A percentile compares a stretch with the other conserved stretches of the same genome.
These are phyloP conservation scores for Tautogolabrus adspersus DNA, from an alignment of 2,113 vertebrate genomes.

Conservation along the genomic window DNA sequence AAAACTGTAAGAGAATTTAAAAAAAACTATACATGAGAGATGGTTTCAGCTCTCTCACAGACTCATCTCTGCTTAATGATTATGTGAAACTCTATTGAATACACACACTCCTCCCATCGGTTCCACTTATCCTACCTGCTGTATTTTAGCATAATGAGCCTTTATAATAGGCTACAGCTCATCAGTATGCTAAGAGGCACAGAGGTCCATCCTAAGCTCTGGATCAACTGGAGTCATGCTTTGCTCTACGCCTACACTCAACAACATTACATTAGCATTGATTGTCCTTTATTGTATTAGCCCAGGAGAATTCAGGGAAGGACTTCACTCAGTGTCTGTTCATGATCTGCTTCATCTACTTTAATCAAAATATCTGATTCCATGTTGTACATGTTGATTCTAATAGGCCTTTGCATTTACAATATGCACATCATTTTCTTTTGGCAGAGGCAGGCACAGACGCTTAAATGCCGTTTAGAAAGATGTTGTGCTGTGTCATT, in stretches of 20 bases:
- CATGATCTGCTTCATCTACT: background rate
- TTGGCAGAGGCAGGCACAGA: no score
- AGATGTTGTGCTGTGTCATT: no score
- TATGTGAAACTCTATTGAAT: conserved; percentile 6
- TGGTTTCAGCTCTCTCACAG: no score
- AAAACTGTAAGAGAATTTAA: no score
- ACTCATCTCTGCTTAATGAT: conserved; percentile 9
- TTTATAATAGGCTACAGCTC: conserved; percentile 38
- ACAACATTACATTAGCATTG: conserved; percentile 69
- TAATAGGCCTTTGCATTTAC: no score
- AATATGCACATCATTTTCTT: no score
- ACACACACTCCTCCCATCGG: background rate
- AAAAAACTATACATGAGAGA: no score
- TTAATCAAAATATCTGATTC: background rate
- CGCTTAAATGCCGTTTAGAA: no score
- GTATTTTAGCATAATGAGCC: conserved; percentile 54
- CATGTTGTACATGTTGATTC: background rate
- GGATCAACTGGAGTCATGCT: conserved; percentile 29
- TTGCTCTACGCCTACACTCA: conserved; percentile 33
- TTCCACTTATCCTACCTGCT: background rate
- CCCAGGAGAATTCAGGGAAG: conserved; percentile 3
- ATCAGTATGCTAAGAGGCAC: conserved; percentile 61
- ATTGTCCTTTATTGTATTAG: conserved; percentile 41
- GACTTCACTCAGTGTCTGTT: background rate
- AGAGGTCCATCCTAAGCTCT: background rate